phyloP scores from a whole-genome alignment of 2,888 invertebrate species.

The Lasioglossum calceatum region DNA sequence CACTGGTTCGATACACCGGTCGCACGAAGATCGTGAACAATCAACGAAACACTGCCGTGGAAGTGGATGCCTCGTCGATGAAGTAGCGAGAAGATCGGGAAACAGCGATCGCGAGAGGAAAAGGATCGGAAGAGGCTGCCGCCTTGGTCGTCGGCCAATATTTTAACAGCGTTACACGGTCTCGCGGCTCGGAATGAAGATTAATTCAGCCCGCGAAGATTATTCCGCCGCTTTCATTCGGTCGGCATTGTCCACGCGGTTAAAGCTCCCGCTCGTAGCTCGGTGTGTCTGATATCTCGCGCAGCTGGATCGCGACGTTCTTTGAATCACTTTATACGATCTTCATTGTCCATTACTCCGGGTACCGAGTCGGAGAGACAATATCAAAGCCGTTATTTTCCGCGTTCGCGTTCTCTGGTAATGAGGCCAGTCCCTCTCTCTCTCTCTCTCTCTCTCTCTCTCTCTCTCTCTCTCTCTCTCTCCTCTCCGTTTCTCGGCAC shows the following conservation, averaged over 20 bases:
- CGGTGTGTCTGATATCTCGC: constrained; percentile 50
- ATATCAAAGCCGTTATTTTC: constrained; percentile 66
- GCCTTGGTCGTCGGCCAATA: constrained; percentile 27
- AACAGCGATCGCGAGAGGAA: background rate
- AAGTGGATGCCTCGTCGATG: background rate
- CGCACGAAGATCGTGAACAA: background rate
- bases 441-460: constrained; percentile 12
- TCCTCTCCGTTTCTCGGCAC: background rate
- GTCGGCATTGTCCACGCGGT: constrained; percentile 43
- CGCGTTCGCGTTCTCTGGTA: constrained; percentile 57
- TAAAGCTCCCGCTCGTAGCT: constrained; percentile 10
- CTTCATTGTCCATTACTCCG: constrained; percentile 66
- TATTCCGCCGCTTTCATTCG: constrained; percentile 56
- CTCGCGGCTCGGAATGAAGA: constrained; percentile 41
- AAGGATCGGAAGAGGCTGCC: constrained; percentile 7
- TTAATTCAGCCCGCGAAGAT: constrained; percentile 56
- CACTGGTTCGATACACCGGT: no score
- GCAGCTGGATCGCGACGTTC: constrained; percentile 46
- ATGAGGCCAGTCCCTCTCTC: constrained; percentile 52
- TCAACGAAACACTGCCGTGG: background rate
- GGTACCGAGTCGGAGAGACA: constrained; percentile 58
- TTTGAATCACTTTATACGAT: constrained; percentile 62
- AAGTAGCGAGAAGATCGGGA: background rate
- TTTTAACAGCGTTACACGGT: constrained; percentile 46
- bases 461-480: background rate